Conservation (phyloP, 2,888 invertebrate genomes). For the Steinernema scapterisci region DNA sequence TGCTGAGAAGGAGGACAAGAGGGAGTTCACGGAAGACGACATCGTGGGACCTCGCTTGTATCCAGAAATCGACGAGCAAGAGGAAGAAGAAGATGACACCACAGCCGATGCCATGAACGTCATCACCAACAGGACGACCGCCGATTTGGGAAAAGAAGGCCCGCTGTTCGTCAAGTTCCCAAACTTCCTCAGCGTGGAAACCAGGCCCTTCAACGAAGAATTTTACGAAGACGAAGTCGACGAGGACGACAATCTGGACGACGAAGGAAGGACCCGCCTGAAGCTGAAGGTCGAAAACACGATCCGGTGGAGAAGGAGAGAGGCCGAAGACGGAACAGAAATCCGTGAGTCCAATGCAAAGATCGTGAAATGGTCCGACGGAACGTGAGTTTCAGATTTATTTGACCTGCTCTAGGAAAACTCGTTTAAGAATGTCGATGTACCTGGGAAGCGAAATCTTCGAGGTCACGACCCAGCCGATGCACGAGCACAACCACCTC, state of each 20-base stretch:
- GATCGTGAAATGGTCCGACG: slow-evolving; percentile 95
- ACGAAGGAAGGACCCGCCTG: slow-evolving; percentile 86
- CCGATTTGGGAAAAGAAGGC: slow-evolving; percentile 40
- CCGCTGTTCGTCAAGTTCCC: slow-evolving; percentile 79
- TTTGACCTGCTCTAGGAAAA: slow-evolving; percentile 38
- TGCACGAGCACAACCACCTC: slow-evolving; percentile 93
- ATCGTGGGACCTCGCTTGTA: slow-evolving; percentile 44
- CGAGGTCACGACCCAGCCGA: slow-evolving; percentile 88
- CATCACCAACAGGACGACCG: slow-evolving; percentile 4
- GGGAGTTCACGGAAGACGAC: slow-evolving; percentile 36
- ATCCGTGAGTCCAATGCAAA: slow-evolving; percentile 88
- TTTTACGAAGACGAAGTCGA: slow-evolving; percentile 98
- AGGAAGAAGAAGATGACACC: slow-evolving; percentile 9
- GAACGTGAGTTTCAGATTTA: slow-evolving; percentile 69
- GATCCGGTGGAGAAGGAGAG: slow-evolving; percentile 84
- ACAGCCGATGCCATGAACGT: neutral
- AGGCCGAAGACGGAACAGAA: slow-evolving; percentile 75
- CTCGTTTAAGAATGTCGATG: slow-evolving; percentile 80
- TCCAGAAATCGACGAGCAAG: slow-evolving; percentile 36
- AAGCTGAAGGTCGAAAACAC: slow-evolving; percentile 85
- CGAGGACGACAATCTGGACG: slow-evolving; percentile 90
- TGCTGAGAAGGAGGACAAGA: slow-evolving; percentile 34
- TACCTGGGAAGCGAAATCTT: slow-evolving; percentile 97
- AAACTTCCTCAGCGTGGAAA: slow-evolving; percentile 96
- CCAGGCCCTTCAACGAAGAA: slow-evolving; percentile 87